A percentile compares a stretch with the other conserved stretches of the same genome.
These are phyloP conservation scores for Drosophila monieri DNA, from an alignment of 2,888 invertebrate species.

Conservation along the genomic window DNA sequence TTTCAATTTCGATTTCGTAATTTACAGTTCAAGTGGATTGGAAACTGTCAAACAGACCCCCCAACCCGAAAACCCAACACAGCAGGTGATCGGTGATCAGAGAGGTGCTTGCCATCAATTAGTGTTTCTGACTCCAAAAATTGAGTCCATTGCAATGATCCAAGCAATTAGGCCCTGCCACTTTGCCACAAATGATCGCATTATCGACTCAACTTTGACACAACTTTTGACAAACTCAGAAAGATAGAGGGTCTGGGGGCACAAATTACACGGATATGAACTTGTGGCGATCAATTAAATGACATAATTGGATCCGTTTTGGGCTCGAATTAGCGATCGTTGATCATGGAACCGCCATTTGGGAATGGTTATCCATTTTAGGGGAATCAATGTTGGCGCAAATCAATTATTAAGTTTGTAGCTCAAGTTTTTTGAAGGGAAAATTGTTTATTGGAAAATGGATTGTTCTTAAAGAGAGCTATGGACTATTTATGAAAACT, in stretches of 20 bases:
- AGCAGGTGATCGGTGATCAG: slow-evolving; percentile 29
- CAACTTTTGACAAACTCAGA: slow-evolving; percentile 9
- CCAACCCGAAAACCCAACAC: slow-evolving; percentile 8
- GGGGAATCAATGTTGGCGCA: slow-evolving; percentile 20
- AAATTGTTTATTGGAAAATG: background rate
- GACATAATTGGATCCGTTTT: slow-evolving; percentile 36
- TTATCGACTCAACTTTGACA: slow-evolving; percentile 44
- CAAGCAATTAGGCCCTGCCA: slow-evolving; percentile 1
- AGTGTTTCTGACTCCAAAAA: slow-evolving; percentile 11
- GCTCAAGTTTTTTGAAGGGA: background rate
- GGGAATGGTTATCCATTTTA: slow-evolving; percentile 11
- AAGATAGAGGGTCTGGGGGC: no score
- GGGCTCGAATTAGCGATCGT: slow-evolving; percentile 5
- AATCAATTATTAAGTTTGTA: slow-evolving; percentile 19
- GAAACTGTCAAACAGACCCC: slow-evolving; percentile 27
- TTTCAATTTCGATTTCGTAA: slow-evolving; percentile 38
- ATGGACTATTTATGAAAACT: no score
- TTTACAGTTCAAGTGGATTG: slow-evolving; percentile 34
- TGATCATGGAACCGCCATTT: background rate
- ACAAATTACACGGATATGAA: slow-evolving; percentile 32
- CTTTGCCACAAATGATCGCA: slow-evolving; percentile 29
- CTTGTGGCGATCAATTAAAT: slow-evolving; percentile 36
- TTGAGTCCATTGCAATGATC: slow-evolving; percentile 44
- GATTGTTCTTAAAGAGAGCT: background rate
- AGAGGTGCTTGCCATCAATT: slow-evolving; percentile 29